These are phyloP conservation scores for Microchrysa polita DNA, from an alignment of 2,888 invertebrate genomes.

Conservation along the genomic window DNA sequence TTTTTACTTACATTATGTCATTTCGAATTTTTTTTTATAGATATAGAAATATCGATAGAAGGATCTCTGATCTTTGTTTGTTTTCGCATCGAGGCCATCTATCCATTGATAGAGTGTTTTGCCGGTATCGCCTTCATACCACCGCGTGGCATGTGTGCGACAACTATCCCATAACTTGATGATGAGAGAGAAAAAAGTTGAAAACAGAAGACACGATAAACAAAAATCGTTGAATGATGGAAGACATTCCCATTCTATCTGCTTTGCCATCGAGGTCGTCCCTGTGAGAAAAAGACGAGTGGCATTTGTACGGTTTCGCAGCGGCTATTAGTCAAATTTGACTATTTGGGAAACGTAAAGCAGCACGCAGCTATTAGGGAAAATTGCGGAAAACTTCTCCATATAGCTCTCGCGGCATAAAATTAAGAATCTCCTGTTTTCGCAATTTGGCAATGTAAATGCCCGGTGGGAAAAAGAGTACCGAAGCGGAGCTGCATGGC, in stretches of 20 bases:
- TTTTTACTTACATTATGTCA: constrained; percentile 32
- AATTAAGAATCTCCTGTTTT: constrained; percentile 5
- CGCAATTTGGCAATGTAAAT: background rate
- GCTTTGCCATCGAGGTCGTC: background rate
- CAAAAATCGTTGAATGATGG: background rate
- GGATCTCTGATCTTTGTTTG: constrained; percentile 36
- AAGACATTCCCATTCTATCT: background rate
- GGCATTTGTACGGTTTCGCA: background rate
- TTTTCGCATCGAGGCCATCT: constrained; percentile 36
- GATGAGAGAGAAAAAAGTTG: no score
- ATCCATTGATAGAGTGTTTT: constrained; percentile 7
- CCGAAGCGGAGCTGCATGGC: background rate
- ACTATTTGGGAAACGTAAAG: constrained; percentile 42
- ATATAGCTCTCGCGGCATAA: constrained; percentile 5
- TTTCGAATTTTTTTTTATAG: constrained; percentile 25
- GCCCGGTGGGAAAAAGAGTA: background rate
- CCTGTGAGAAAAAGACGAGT: constrained; percentile 20
- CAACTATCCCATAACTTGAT: no score
- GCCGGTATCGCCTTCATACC: background rate
- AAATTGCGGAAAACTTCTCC: constrained; percentile 19
- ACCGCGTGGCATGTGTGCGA: constrained; percentile 16
- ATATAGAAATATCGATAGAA: constrained; percentile 25
- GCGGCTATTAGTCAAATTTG: constrained; percentile 31
- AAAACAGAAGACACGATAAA: background rate
- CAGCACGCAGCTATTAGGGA: constrained; percentile 39